phyloP scores from a whole-genome alignment of 2,797 vertebrate species.

The Sphaeramia orbicularis region DNA sequence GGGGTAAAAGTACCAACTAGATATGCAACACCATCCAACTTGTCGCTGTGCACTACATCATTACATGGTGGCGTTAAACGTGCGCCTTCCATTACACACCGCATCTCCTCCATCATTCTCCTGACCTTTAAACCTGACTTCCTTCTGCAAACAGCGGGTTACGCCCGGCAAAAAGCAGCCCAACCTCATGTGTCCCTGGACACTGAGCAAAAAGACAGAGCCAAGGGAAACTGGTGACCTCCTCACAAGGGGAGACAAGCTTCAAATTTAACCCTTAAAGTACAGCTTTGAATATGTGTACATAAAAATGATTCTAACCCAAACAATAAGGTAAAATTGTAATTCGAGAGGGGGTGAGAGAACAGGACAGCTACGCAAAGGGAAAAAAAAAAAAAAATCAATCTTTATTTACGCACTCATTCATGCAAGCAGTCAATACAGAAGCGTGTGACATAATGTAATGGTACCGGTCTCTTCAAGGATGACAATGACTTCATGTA shows the following conservation, averaged over 20 bases:
- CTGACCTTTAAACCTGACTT: constrained; percentile 80
- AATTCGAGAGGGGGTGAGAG: too few species aligned
- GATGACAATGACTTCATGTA: too few species aligned
- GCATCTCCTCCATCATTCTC: constrained; percentile 57
- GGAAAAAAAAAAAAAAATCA: too few species aligned
- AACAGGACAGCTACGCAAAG: too few species aligned
- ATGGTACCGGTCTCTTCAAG: too few species aligned
- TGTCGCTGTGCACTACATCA: constrained; percentile 30
- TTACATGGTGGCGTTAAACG: constrained; percentile 26
- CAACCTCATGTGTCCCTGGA: constrained; percentile 40
- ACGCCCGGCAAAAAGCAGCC: constrained; percentile 31
- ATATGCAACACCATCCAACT: constrained; percentile 42
- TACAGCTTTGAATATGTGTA: not conserved
- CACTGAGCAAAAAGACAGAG: constrained; percentile 46
- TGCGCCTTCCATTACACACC: constrained; percentile 55
- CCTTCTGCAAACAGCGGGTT: constrained; percentile 73
- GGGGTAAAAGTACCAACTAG: constrained; percentile 19
- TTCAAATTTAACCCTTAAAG: constrained; percentile 39
- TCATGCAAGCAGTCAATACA: too few species aligned
- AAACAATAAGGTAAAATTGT: too few species aligned
- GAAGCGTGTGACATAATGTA: too few species aligned
- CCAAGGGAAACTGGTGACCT: constrained; percentile 65
- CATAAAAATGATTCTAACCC: not conserved
- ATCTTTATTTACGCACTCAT: too few species aligned
- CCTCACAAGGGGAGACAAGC: constrained; percentile 28